These are phyloP conservation scores for Alces alces DNA, from an alignment of 2,113 vertebrate species.

Conservation along the genomic window DNA sequence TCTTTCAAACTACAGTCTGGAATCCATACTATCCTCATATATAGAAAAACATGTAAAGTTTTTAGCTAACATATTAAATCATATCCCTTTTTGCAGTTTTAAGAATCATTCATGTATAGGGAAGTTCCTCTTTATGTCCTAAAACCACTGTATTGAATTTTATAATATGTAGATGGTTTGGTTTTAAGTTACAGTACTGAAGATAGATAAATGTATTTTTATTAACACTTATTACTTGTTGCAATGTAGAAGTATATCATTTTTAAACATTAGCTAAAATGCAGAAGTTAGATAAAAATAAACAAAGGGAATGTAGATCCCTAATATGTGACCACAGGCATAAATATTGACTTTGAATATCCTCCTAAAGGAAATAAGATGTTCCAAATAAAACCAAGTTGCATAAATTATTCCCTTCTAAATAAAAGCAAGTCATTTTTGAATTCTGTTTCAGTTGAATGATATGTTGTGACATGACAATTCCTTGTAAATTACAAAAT, in stretches of 20 bases:
- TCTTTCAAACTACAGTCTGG: constrained; percentile 66
- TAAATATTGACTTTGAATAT: not conserved
- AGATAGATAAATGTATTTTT: not conserved
- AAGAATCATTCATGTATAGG: not conserved
- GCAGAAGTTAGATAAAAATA: not conserved
- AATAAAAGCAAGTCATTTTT: not conserved
- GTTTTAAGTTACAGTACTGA: not conserved
- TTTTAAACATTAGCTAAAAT: not conserved
- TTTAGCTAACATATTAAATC: constrained; percentile 42
- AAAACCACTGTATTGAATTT: not conserved
- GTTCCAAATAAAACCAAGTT: not conserved
- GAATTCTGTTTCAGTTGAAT: not conserved
- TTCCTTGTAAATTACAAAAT: not conserved
- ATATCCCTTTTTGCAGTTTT: not conserved
- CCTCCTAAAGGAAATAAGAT: not conserved
- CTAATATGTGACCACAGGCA: not conserved
- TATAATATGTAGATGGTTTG: not conserved
- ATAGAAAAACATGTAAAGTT: constrained; percentile 67
- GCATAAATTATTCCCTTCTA: not conserved
- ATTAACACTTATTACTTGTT: not conserved
- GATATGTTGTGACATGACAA: not conserved
- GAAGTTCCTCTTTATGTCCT: not conserved
- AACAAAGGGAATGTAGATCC: not conserved
- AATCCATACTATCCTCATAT: constrained; percentile 27
- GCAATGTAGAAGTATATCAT: not conserved